Conservation (phyloP, 2,113 vertebrate species). For the Colius striatus region DNA sequence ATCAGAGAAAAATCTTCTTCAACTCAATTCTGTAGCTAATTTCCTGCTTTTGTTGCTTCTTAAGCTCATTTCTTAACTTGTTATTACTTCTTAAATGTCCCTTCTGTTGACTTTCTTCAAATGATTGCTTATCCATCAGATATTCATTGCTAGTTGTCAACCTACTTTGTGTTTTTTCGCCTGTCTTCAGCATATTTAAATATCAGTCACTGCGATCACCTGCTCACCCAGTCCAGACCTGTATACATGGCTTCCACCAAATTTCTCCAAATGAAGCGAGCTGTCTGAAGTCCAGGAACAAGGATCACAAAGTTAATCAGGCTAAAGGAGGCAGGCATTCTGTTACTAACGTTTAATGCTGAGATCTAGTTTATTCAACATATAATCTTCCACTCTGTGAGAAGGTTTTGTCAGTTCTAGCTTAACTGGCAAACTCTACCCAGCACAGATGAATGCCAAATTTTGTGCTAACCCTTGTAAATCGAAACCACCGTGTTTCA, state of each 20-base stretch:
- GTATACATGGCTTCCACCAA: neutral
- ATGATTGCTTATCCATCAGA: neutral
- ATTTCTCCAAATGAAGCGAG: neutral
- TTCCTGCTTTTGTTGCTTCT: neutral
- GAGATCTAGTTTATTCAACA: neutral
- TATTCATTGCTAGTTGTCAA: neutral
- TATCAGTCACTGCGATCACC: neutral
- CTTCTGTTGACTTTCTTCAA: neutral
- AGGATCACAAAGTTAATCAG: neutral
- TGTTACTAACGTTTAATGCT: neutral
- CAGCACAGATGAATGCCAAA: neutral
- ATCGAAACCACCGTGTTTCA: neutral
- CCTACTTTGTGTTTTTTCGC: neutral
- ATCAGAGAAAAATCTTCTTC: neutral
- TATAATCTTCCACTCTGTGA: neutral
- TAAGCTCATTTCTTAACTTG: neutral
- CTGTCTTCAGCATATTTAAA: neutral
- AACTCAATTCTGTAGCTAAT: neutral
- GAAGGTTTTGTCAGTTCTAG: neutral
- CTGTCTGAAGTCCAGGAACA: neutral
- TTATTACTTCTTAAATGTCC: neutral
- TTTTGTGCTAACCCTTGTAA: neutral
- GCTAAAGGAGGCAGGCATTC: neutral
- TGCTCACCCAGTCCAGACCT: neutral
- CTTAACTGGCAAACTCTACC: neutral